Evolutionary conservation across 1,140 invertebrate genomes (phyloP).

Genomic region (Hormaphis cornu): DNA sequence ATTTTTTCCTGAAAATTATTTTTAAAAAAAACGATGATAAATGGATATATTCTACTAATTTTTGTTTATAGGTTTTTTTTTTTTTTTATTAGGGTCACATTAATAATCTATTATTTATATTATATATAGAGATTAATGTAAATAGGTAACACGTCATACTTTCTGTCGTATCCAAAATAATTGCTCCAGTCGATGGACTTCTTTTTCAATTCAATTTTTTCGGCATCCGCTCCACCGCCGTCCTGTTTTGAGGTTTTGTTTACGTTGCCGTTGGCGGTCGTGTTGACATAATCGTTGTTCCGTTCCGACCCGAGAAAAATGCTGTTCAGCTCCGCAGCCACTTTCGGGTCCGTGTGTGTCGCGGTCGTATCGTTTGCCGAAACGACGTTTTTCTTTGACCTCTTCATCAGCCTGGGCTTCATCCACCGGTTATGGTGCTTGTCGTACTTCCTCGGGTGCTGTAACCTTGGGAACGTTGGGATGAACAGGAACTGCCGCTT

Average conservation of each 20-base stretch:
- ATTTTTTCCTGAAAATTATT: conserved; percentile 21
- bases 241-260: background rate
- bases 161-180: conserved; percentile 71
- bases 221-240: background rate
- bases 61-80: too few species aligned
- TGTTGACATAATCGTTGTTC: background rate
- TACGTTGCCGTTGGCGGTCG: background rate
- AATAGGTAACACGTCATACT: too few species aligned
- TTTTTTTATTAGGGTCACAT: too few species aligned
- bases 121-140: too few species aligned
- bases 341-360: conserved; percentile 37
- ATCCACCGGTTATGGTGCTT: background rate
- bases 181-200: conserved; percentile 68
- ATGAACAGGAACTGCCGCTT: background rate
- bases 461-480: background rate
- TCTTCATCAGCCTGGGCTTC: conserved; percentile 15
- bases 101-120: too few species aligned
- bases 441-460: background rate
- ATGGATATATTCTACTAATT: background rate
- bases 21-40: background rate
- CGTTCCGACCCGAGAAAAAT: conserved; percentile 35
- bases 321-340: conserved; percentile 35
- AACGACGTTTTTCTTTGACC: background rate
- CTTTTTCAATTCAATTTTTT: conserved; percentile 24
- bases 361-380: background rate